These are phyloP conservation scores for Mellivora capensis DNA, from an alignment of 2,113 vertebrate genomes.

Conservation along the genomic window DNA sequence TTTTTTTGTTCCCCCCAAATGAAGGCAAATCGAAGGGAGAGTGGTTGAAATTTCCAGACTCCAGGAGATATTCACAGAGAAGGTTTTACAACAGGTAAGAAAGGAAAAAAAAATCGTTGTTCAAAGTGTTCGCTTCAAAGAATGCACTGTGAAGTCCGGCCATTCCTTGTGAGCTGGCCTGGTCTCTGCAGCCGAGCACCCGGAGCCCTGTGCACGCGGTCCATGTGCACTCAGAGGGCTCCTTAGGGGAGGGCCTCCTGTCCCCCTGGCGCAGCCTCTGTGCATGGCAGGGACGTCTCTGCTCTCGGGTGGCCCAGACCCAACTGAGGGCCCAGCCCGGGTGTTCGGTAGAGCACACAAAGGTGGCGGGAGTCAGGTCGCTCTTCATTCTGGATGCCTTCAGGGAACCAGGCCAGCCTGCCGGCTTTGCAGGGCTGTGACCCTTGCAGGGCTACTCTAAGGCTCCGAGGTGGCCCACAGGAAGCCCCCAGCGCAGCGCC, in stretches of 20 bases:
- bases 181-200: no score
- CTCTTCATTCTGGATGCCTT: accelerated
- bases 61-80: constrained; percentile 98
- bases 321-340: neutral
- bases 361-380: neutral
- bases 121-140: neutral
- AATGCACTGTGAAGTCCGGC: accelerated
- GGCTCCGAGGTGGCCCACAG: neutral
- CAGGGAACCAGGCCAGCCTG: neutral
- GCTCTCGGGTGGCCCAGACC: neutral
- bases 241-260: neutral
- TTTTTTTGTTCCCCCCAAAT: neutral
- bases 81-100: constrained; percentile 95
- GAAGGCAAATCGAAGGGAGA: constrained; percentile 97
- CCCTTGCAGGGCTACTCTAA: neutral
- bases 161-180: accelerated
- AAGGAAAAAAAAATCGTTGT: neutral
- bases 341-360: accelerated
- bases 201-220: accelerated
- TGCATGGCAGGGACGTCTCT: accelerated
- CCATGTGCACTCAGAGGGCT: accelerated
- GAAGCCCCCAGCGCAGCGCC: accelerated
- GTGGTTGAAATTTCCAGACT: constrained; percentile 98
- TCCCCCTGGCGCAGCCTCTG: neutral
- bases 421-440: neutral